Base-by-base conservation (phyloP, 2,888 invertebrate species). In the Lamellibrachia columna region DNA sequence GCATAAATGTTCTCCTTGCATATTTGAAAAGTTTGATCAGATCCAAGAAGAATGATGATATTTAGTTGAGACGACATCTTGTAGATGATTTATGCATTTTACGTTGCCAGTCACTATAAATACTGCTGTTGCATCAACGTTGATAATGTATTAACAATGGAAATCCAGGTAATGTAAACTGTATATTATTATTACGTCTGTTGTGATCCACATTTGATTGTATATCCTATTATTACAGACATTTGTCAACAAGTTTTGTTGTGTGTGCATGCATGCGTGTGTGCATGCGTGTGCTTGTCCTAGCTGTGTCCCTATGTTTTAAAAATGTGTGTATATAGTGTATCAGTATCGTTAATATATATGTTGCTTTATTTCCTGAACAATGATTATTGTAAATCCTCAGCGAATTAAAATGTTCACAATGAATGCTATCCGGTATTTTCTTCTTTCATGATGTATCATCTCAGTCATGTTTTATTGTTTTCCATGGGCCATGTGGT, bases 321-420 rank as follows among this genome's bases (percentile, higher is more conserved):
- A 55, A 7, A 55, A 9, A 55, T 22, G 75, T 22, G 75, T 75
- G 75, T 75, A 75, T 75, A 75, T 75, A 75, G 75, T 75, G 75
- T 75, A 75, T 75, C 75, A 22, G n/a, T 75, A 75, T 75, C n/a
- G 75, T 75, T 75, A 75, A 75, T 75, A 75, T 75, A 75, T 75
- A 75, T 75, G 75, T 75, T 75, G 75, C 75, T 75, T 75, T 75
- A 75, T 75, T 75, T 75, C 75, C 75, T 75, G 75, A 22, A 15
- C 75, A 75, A 75, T 75, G 15, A 75, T 75, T 75, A 75, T 75
- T 75, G n/a, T 75, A 75, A 75, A 75, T 75, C 75, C 75, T 75
- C 75, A 75, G 75, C 75, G 22, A 75, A 75, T 75, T 4, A 75
- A 75, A 22, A 22, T 75, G 15, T 75, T 75, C 75, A 75, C 75